Base-by-base conservation (phyloP, 2,113 vertebrate species). In the Periophthalmodon schlosseri region DNA sequence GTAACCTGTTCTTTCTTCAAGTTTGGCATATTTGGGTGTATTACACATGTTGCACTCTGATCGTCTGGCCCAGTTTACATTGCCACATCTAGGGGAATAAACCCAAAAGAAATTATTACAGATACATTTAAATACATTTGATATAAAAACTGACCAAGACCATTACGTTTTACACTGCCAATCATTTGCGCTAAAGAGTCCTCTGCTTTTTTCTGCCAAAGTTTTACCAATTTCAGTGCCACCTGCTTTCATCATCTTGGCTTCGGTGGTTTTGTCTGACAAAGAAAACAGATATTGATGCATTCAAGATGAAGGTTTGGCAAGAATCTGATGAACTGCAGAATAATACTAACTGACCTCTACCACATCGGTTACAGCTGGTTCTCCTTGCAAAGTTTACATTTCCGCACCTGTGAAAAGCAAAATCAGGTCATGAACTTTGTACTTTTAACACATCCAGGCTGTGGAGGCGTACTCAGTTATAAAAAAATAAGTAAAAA, bases 41-140 rank as follows among this genome's bases (percentile, higher is more conserved):
- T 99, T 99, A 86, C 98, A 99, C 98, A 99, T 99, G 88, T 99
- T 99, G 78, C 98, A 99, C 79, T 99, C 98, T 0, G 97, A 99
- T 69, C 98, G 94, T 76, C 98, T 91, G 6, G 98, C 98, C 98
- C 98, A 99, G 83, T 99, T 99, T 83, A 99, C 98, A 23, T 99
- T 99, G 34, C 98, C 98, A 77, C 98, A 99, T 69, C 98, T 99
- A 70, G 68, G 70, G 15, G 0, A 68, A 44, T 50, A 77, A 20
- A 28, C 58, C n/a, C 1, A 28, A 2, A 63, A 16, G 20, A 5
- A n/a, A 28, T 5, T 11, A 13, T n/a, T 39, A n/a, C 2, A 12
- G 20, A 44, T 44, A 4, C 0, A 3, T 12, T 65, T 15, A 21
- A 54, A n/a, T 7, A 54, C 52, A 56, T 21, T 21, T 10, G 4